Evolutionary conservation across 2,113 vertebrate genomes (phyloP).

Genomic region (Channa maculata): DNA sequence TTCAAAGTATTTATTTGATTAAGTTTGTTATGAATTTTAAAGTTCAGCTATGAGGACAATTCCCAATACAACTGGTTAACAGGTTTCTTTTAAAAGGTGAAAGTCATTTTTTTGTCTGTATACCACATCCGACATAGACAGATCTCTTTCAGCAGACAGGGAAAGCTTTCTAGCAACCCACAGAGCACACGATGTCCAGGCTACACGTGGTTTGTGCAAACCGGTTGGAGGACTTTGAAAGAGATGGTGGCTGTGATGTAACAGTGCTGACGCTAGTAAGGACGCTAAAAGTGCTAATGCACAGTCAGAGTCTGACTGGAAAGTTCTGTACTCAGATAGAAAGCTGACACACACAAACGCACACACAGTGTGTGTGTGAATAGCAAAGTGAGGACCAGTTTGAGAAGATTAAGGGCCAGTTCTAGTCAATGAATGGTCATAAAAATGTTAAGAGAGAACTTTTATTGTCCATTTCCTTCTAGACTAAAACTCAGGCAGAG

Average conservation of each 20-base stretch:
- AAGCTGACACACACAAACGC: slow-evolving; percentile 10
- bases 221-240: not conserved
- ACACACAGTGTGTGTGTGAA: slow-evolving; percentile 6
- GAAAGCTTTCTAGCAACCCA: slow-evolving; percentile 32
- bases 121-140: slow-evolving; percentile 24
- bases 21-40: not conserved
- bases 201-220: not conserved
- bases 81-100: not conserved
- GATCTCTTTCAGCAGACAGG: not conserved
- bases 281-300: not conserved
- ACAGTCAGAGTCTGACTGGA: not conserved
- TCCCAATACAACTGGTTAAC: not conserved
- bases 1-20: not conserved
- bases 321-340: slow-evolving; percentile 1
- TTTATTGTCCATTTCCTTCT: not conserved
- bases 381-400: not conserved
- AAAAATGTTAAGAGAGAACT: not conserved
- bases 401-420: not conserved
- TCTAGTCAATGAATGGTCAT: not conserved
- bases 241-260: not conserved
- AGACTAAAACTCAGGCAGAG: not conserved
- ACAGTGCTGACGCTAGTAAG: not conserved
- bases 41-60: not conserved
- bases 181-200: slow-evolving; percentile 10
- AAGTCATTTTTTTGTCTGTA: not conserved